phyloP scores from a whole-genome alignment of 2,888 invertebrate genomes.

The Aphrophora alni region DNA sequence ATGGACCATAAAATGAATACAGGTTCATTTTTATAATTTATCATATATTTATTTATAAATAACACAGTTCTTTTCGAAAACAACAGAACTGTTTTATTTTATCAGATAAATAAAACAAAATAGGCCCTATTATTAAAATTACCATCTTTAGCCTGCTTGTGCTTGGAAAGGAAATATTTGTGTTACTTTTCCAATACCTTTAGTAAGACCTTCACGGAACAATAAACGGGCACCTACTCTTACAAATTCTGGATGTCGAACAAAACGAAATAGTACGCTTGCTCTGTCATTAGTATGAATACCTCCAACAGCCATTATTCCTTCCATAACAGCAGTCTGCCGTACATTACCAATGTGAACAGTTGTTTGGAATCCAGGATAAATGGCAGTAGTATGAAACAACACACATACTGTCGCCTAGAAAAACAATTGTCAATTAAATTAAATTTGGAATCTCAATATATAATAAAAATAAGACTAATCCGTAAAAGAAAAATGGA shows the following conservation, averaged over 20 bases:
- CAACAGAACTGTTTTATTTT: neutral
- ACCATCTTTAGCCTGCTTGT: conserved; percentile 26
- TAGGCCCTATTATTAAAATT: no score
- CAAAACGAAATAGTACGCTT: conserved; percentile 86
- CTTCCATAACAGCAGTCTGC: conserved; percentile 92
- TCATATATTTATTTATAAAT: neutral
- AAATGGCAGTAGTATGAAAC: conserved; percentile 85
- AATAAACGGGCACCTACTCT: conserved; percentile 78
- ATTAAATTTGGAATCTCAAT: no score
- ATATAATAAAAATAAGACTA: no score
- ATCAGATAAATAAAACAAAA: neutral
- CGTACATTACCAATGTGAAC: conserved; percentile 95
- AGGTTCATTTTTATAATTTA: neutral
- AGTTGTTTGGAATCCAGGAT: conserved; percentile 87
- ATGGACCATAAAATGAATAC: neutral
- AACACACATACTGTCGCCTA: conserved; percentile 89
- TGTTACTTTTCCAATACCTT: conserved; percentile 85
- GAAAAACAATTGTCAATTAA: no score
- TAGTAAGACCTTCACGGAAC: conserved; percentile 83
- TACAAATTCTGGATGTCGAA: conserved; percentile 88
- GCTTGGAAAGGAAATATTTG: conserved; percentile 68
- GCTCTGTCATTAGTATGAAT: conserved; percentile 85
- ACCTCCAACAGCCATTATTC: conserved; percentile 69
- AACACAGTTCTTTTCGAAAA: neutral
- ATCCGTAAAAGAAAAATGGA: no score